Evolutionary conservation across 2,888 invertebrate genomes (phyloP), one percentile per base, ranked within the genome.

Genomic region (Melipona beecheii): DNA sequence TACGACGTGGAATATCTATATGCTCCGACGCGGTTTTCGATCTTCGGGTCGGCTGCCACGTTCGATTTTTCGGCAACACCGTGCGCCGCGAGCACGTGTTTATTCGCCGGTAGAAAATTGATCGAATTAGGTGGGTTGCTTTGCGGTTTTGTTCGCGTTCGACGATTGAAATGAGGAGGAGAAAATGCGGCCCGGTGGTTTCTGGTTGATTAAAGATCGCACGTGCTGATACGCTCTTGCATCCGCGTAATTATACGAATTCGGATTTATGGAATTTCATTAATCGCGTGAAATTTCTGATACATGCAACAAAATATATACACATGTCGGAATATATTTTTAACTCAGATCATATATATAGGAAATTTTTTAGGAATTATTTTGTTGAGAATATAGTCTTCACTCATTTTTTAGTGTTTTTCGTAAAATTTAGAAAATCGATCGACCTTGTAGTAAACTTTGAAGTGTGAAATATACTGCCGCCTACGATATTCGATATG

Each of bases 51-150:
- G 17, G 11, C 54, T 43, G 70, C n/a, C 50, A 36, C 21, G 52
- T 21, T 36, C 56, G 71, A 80, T 76, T 80, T 66, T 65, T 56
- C 43, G 27, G 43, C 43, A 43, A 43, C 43, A 31, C 31, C 54
- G n/a, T 27, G 49, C 62, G n/a, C n/a, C 31, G 36, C 65, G 49
- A 43, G 19, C 80, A 80, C 72, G 72, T 81, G 80, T 52, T 52
- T 43, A 43, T 36, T 24, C 52, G 36, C 24, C n/a, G 74, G 13
- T 24, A 5, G 49, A 76, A 43, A 50, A 60, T 68, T 49, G 52
- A 52, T 74, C 64, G 64, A 36, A 52, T 52, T 52, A 24, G 24
- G 15, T 15, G 56, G n/a, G 36, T 52, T 64, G 36, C 64, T 21
- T 36, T 31, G 24, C 24, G 56, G 31, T 74, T 43, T 43, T 27